Percentiles rank a stretch among this genome's conserved stretches.
These are phyloP conservation scores for Falco peregrinus DNA, from an alignment of 2,797 vertebrate species.

Conservation along the genomic window DNA sequence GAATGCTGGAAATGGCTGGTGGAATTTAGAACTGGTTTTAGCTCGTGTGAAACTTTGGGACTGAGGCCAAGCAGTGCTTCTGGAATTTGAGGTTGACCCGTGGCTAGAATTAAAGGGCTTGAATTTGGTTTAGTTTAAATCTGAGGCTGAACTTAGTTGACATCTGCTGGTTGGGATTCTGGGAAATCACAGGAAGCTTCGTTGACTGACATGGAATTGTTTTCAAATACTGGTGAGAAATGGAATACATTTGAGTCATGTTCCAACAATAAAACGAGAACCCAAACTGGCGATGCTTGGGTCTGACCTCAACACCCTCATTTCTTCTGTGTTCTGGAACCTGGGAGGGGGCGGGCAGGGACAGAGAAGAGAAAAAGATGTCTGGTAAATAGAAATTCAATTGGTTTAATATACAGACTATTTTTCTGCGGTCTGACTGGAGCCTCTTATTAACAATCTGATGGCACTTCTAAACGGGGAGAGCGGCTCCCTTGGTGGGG, in stretches of 20 bases:
- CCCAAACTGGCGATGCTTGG: neutral
- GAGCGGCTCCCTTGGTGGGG: conserved; percentile 61
- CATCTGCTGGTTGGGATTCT: conserved; percentile 19
- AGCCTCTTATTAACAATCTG: conserved; percentile 76
- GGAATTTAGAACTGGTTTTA: conserved; percentile 36
- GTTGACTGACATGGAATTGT: neutral
- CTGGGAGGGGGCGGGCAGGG: neutral
- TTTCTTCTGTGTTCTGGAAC: conserved; percentile 52
- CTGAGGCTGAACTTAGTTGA: conserved; percentile 31
- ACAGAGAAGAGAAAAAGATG: conserved; percentile 29
- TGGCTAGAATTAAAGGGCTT: conserved; percentile 22
- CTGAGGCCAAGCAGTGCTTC: conserved; percentile 20
- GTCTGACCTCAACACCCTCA: conserved; percentile 40
- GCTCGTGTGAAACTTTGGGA: neutral
- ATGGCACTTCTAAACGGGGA: conserved; percentile 76
- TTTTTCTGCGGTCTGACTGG: conserved; percentile 70
- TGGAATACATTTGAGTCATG: neutral
- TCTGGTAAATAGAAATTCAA: conserved; percentile 74
- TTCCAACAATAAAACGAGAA: neutral
- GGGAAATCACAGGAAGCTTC: conserved; percentile 30
- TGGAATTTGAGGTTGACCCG: neutral
- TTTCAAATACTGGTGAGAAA: conserved; percentile 2
- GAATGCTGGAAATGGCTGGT: conserved; percentile 15
- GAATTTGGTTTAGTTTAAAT: conserved; percentile 22
- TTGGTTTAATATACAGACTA: conserved; percentile 75